Base-by-base conservation (phyloP, 2,797 vertebrate genomes). In the Numenius phaeopus region DNA sequence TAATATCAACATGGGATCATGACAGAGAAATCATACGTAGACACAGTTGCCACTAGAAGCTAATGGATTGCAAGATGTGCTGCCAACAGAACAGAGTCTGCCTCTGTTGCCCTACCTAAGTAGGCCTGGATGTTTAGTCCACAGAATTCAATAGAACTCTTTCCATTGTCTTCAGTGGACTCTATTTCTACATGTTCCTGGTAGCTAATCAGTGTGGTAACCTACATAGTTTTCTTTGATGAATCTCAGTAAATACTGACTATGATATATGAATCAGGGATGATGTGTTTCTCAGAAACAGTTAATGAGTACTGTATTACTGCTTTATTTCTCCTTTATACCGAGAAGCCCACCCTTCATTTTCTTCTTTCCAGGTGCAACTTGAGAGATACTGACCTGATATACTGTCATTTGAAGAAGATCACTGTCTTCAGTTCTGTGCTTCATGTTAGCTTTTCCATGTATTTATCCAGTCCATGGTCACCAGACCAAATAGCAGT, bases 401-500 rank as follows among this genome's bases (percentile, higher is more conserved):
- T 58, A 42, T 34, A 29, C 14, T 78, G 52, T 55, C 57, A 54
- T 62, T 26, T 92, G 73, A 92, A 91, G 72, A 88, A 76, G 59
- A 34, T 49, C 15, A 57, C 34, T 57, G 3, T 58, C 57, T 92
- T 89, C 54, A 37, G n/a, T 34, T 75, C 76, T 78, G 32, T 54
- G 40, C n/a, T 79, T 3, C 70, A 46, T 94, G n/a, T 80, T 93
- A 90, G 44, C 55, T 73, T 93, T 92, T 89, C 77, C 78, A 85
- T 89, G 64, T 83, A 84, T 89, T 94, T 96, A 78, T 90, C 49
- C 57, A 83, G 49, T 47, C 65, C 42, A 85, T 40, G n/a, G 82
- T 69, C 82, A 95, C 47, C 69, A 88, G 92, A 95, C 67, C 79
- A 94, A 95, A 91, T 4, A 92, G 75, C 65, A 83, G 39, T 10